Base-by-base conservation (phyloP, 2,888 invertebrate genomes). In the Papilio demoleus region DNA sequence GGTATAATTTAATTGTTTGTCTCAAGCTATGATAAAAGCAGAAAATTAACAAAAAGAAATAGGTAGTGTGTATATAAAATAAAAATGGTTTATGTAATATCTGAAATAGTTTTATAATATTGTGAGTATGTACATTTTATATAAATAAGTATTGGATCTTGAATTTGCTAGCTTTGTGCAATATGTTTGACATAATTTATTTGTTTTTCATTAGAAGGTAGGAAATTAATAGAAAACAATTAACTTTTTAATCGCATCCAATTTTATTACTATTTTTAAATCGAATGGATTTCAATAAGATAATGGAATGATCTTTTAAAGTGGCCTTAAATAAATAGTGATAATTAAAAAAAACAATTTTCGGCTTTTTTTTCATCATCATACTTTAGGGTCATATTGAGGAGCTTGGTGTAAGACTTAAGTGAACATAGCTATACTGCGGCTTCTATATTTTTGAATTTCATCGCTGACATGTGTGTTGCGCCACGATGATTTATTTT, bases 51-150 rank as follows among this genome's bases (percentile, higher is more conserved):
- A 14, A 50, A 22, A 22, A 14, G 24, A 14, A 24, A 24, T 24
- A 24, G 24, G 22, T 24, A 8, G 27, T 53, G 27, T 47, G 47
- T 47, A 47, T 47, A 47, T 47, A 45, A 42, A 42, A 42, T 42
- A 45, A 47, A 9, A 19, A 47, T 47, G 47, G 47, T 45, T 45
- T 45, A 42, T 45, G 45, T 45, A 45, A 17, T 47, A 47, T 22
- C 22, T 47, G 5, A 47, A 22, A 5, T 22, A 11, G 2, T 22
- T 3, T 47, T 47, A 22, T 47, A 47, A 45, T 69, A n/a, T 19
- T 50, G 61, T 67, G 66, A 62, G 56, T 64, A 42, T 42, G 61
- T 66, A 47, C 11, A 47, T 47, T 47, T 2, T 47, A 12, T 47
- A 47, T 19, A 47, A 47, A 47, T 47, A 47, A 47, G 47, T 47